phyloP scores from a whole-genome alignment of 2,113 vertebrate genomes.

The Periophthalmus modestus region DNA sequence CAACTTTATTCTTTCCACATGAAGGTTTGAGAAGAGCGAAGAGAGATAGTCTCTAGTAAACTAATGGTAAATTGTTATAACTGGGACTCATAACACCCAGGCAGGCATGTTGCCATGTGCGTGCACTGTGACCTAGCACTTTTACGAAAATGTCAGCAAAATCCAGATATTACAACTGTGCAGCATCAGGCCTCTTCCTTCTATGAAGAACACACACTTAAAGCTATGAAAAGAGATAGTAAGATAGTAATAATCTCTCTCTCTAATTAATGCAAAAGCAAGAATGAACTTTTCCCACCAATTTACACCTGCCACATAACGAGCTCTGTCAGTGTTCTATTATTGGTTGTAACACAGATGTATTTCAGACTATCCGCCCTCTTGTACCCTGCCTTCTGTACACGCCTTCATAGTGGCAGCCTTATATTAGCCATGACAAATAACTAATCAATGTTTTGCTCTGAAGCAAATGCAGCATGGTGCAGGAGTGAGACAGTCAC shows the following conservation, averaged over 20 bases:
- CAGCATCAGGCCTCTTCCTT: not conserved
- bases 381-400: not conserved
- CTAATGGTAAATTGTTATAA: not conserved
- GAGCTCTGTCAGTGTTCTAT: not conserved
- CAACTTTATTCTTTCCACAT: not conserved
- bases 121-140: not conserved
- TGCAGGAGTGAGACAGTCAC: conserved; percentile 13
- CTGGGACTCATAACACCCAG: not conserved
- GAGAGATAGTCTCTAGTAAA: not conserved
- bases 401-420: conserved; percentile 8
- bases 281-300: not conserved
- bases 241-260: not conserved
- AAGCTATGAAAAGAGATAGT: not conserved
- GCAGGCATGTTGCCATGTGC: no score
- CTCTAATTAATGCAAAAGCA: not conserved
- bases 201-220: not conserved
- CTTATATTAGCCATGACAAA: conserved; percentile 36
- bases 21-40: not conserved
- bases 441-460: conserved; percentile 35
- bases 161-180: not conserved
- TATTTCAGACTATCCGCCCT: not conserved
- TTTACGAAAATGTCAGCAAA: not conserved
- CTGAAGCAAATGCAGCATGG: conserved; percentile 27
- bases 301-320: not conserved
- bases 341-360: not conserved